Base-by-base conservation (phyloP, 2,888 invertebrate genomes). In the Bellardia pandia region DNA sequence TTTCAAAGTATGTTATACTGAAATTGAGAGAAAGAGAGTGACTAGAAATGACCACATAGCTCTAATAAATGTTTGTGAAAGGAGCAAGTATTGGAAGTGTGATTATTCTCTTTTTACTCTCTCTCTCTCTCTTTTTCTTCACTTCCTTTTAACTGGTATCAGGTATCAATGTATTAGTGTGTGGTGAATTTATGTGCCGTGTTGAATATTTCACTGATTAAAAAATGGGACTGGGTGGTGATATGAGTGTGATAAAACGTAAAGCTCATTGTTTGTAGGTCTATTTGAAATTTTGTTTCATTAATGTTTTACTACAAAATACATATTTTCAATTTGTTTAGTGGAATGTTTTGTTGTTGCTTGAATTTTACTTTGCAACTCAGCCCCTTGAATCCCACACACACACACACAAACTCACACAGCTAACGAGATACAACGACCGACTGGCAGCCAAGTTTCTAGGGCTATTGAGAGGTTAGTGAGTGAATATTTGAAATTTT, bases 301-400 rank as follows among this genome's bases (percentile, higher is more conserved):
- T 79, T 60, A 68, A 75, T 74, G 60, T 79, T 79, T 75, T 80
- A 79, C 85, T 62, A 75, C 53, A 75, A 75, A 69, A 74, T 75
- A 69, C 53, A 48, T 82, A 64, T 58, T 76, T 84, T 84, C 60
- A 40, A 76, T 77, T 85, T 80, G 45, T 48, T 75, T 75, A 56
- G 69, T 8, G 45, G 48, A 56, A 62, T 58, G 66, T 71, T 74
- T 51, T 56, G 11, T 53, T 62, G 2, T 48, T 64, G 48, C 37
- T 76, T 5, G 14, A 30, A n/a, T 9, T 48, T 56, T 30, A 48
- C 30, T 81, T 45, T 66, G 45, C 37, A 23, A 1, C 30, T 62
- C 71, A 62, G 71, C 45, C 51, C 82, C 37, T 45, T 69, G 13
- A 7, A 37, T 33, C 5, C n/a, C 13, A 53, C 53, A 62, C n/a